These are phyloP conservation scores for Drosophila kanapiae DNA, from an alignment of 1,140 invertebrate genomes.

Conservation along the genomic window DNA sequence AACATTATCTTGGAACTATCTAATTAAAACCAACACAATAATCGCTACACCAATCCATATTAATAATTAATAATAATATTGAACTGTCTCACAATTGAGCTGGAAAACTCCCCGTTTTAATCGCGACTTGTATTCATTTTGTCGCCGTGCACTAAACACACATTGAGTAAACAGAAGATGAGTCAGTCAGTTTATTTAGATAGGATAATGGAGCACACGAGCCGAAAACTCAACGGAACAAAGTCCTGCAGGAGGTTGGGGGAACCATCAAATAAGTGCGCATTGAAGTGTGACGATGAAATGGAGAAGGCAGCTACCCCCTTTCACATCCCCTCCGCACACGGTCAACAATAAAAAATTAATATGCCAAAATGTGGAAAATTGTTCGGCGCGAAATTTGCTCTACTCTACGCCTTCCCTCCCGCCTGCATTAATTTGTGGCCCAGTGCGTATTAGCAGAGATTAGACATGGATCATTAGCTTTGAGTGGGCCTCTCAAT, in stretches of 20 bases:
- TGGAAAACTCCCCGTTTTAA: background rate
- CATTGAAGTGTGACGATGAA: slow-evolving; percentile 44
- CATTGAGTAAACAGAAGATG: slow-evolving; percentile 20
- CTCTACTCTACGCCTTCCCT: slow-evolving; percentile 1
- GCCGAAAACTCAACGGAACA: slow-evolving; percentile 36
- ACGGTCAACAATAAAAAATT: slow-evolving; percentile 49
- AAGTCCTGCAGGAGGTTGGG: slow-evolving; percentile 16
- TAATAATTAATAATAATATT: background rate
- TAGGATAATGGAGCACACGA: slow-evolving; percentile 62
- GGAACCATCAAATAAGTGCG: slow-evolving; percentile 35
- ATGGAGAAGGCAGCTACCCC: slow-evolving; percentile 2
- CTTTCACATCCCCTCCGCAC: background rate
- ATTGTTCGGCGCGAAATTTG: slow-evolving; percentile 57
- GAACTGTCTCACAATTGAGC: background rate
- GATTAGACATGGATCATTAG: slow-evolving; percentile 64
- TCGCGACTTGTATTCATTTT: slow-evolving; percentile 2
- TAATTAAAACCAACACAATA: background rate
- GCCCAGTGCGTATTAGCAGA: slow-evolving; percentile 44
- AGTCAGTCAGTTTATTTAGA: slow-evolving; percentile 59
- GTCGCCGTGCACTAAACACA: slow-evolving; percentile 11
- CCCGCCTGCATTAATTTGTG: slow-evolving; percentile 33
- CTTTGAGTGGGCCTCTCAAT: slow-evolving; percentile 38
- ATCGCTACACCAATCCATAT: no score
- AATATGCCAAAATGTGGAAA: slow-evolving; percentile 65
- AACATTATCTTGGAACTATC: no score